Evolutionary conservation across 1,140 invertebrate species (phyloP), one percentile per base, ranked within the genome.

Genomic region (Aphelenchoides avenae): DNA sequence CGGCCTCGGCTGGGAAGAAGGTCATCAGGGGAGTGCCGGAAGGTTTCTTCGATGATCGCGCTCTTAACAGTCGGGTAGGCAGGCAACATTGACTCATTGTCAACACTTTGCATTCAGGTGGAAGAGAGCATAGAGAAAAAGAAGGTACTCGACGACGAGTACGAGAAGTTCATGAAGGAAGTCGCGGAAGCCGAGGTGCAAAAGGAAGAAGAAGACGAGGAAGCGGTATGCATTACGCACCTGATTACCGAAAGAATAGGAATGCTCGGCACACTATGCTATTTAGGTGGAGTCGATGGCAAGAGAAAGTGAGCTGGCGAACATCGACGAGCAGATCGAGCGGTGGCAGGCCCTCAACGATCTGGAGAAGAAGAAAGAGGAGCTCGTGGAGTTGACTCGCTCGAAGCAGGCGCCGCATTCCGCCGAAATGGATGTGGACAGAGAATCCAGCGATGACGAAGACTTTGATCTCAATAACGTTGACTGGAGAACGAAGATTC

Each of bases 281-380:
- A 42, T 59, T 63, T 24, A 60, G 59, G 11, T 18, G 11, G 57
- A 55, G 22, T 7, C 5, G 11, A 24, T 36, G 15, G 39, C 57
- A 30, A 20, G 34, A 5, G 39, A 26, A 27, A 48, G 48, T 15
- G 57, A 60, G 13, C 20, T 60, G 24, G 57, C 59, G 20, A 13
- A 48, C 15, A 60, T 60, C 18, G 57, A 60, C 26, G 57, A 60
- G 24, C 56, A 60, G 9, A 60, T 60, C 30, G 57, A 60, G 40
- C 20, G 57, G 33, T 60, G 57, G 57, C 47, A 49, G 26, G 15
- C 33, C 40, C 40, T 60, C 9, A 60, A 60, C 29, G 56, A 60
- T 15, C 57, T 60, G n/a, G 57, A 60, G 18, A 60, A 34, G 39
- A 29, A 37, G 13, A 60, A 60, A 9, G 57, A 60, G 42, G 30